Conservation (phyloP, 2,113 vertebrate genomes). For the Okapia johnstoni region DNA sequence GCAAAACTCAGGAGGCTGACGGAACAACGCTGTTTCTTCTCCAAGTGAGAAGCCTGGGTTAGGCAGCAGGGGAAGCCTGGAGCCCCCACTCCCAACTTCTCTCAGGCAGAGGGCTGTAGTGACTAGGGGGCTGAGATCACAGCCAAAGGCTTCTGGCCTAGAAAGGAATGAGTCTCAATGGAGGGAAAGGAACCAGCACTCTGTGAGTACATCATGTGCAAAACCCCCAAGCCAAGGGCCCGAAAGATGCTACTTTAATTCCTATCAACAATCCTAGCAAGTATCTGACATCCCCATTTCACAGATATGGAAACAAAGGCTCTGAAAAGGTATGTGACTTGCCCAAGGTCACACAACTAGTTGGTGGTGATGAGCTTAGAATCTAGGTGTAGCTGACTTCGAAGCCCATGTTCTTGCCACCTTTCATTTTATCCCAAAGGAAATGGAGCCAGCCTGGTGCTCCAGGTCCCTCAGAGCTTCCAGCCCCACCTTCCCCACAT, state of each 20-base stretch:
- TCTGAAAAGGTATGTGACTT: conserved; percentile 57
- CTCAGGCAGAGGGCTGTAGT: neutral
- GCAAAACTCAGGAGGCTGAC: neutral
- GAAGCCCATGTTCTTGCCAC: conserved; percentile 3
- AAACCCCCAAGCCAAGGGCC: conserved; percentile 6
- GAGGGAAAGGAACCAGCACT: neutral
- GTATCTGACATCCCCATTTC: neutral
- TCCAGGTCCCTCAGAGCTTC: conserved; percentile 64
- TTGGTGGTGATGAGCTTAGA: conserved; percentile 60
- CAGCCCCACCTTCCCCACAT: conserved; percentile 58
- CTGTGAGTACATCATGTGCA: neutral
- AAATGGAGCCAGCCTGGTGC: conserved; percentile 40
- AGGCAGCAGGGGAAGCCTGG: neutral
- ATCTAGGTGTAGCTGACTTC: conserved; percentile 43
- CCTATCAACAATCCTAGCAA: neutral
- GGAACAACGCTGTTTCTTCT: neutral
- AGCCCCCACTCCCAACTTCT: neutral
- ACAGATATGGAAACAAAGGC: conserved; percentile 38
- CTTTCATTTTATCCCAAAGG: conserved; percentile 16
- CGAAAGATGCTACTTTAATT: neutral
- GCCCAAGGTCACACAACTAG: conserved; percentile 72
- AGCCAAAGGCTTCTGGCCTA: neutral
- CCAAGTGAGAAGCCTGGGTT: neutral
- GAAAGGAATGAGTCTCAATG: conserved; percentile 4
- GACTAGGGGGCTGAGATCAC: neutral